These are phyloP conservation scores for Sitophilus oryzae DNA, from an alignment of 1,140 invertebrate genomes.

Conservation along the genomic window DNA sequence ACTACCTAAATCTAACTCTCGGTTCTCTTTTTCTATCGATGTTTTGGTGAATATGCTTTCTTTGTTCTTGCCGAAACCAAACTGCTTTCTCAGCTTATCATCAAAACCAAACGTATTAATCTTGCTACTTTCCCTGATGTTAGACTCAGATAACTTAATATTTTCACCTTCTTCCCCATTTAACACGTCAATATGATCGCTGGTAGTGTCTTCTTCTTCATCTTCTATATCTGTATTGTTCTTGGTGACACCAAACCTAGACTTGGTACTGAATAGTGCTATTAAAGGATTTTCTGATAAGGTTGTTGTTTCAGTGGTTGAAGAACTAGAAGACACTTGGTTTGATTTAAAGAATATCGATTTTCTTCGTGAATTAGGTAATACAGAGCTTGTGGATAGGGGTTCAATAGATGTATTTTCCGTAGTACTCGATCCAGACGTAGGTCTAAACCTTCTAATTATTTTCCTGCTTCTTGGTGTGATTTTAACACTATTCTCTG, in stretches of 20 bases:
- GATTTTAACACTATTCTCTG: background rate
- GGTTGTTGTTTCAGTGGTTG: background rate
- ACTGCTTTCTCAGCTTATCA: slow-evolving; percentile 28
- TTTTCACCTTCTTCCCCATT: slow-evolving; percentile 47
- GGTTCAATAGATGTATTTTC: background rate
- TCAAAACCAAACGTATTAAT: slow-evolving; percentile 28
- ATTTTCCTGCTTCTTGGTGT: slow-evolving; percentile 28
- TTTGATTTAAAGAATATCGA: background rate
- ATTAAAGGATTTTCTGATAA: slow-evolving; percentile 10
- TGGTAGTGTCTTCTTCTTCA: slow-evolving; percentile 23
- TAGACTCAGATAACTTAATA: slow-evolving; percentile 52
- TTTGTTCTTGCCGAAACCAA: slow-evolving; percentile 2
- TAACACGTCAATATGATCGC: slow-evolving; percentile 35
- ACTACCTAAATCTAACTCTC: background rate
- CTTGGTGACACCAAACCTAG: slow-evolving; percentile 11
- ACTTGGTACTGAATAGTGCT: slow-evolving; percentile 14
- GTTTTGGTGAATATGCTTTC: slow-evolving; percentile 6
- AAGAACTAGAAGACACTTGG: background rate
- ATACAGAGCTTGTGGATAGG: background rate
- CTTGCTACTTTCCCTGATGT: slow-evolving; percentile 49
- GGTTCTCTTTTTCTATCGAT: slow-evolving; percentile 8
- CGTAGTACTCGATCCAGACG: background rate
- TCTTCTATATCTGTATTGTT: slow-evolving; percentile 9
- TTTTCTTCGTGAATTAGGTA: background rate
- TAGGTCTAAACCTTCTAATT: slow-evolving; percentile 32